phyloP scores from a whole-genome alignment of 1,140 invertebrate species.

The Bradysia coprophila region DNA sequence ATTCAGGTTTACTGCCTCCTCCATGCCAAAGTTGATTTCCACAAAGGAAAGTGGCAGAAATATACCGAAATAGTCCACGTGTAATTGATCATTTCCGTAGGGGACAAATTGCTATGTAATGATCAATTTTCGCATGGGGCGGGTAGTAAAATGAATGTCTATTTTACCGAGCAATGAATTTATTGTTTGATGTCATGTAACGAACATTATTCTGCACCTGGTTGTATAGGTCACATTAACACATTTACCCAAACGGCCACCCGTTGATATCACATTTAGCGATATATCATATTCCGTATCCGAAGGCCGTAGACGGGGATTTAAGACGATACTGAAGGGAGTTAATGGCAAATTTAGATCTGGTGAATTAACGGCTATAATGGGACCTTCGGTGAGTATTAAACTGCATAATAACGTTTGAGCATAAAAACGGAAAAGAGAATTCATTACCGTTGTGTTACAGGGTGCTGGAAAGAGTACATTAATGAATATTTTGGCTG shows the following conservation, averaged over 20 bases:
- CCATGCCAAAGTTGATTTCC: too few species aligned
- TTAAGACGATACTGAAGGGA: conserved; percentile 65
- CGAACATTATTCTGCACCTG: too few species aligned
- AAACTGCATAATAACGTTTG: neutral
- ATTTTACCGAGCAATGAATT: too few species aligned
- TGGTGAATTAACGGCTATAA: conserved; percentile 73
- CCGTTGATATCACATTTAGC: conserved; percentile 73
- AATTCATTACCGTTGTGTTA: neutral
- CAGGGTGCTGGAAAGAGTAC: conserved; percentile 83
- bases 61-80: too few species aligned
- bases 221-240: conserved; percentile 39
- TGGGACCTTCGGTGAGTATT: conserved; percentile 54
- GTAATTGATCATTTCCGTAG: too few species aligned
- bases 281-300: conserved; percentile 71
- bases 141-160: too few species aligned
- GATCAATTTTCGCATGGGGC: too few species aligned
- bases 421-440: neutral
- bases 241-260: conserved; percentile 60
- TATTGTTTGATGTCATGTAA: too few species aligned
- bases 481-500: conserved; percentile 75
- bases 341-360: conserved; percentile 67
- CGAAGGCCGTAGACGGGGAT: conserved; percentile 57
- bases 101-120: too few species aligned
- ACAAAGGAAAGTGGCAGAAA: too few species aligned
- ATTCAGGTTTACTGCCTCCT: too few species aligned